These are phyloP conservation scores for Ornithorhynchus anatinus DNA, from an alignment of 2,113 vertebrate genomes.

Conservation along the genomic window DNA sequence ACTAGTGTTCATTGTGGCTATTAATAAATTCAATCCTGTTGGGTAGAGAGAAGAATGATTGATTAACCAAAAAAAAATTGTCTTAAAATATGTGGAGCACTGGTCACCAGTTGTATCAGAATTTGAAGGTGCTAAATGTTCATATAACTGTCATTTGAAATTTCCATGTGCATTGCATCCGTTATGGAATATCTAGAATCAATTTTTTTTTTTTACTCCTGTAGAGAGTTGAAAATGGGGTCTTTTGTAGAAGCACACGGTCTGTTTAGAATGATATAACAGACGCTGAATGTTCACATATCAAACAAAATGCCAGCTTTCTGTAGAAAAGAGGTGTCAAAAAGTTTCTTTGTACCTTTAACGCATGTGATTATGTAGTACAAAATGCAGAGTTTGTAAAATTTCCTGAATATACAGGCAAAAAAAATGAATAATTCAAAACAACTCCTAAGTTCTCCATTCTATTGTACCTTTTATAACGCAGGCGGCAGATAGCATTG, in stretches of 20 bases:
- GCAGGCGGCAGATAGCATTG: slow-evolving; percentile 85
- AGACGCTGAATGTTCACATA: slow-evolving; percentile 80
- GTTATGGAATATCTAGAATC: slow-evolving; percentile 78
- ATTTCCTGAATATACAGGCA: slow-evolving; percentile 85
- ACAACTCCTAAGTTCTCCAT: slow-evolving; percentile 85
- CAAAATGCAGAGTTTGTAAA: slow-evolving; percentile 88
- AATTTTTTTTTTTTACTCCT: slow-evolving; percentile 70
- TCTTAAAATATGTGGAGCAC: slow-evolving; percentile 44
- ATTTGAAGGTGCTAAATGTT: slow-evolving; percentile 70
- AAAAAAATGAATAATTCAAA: slow-evolving; percentile 98
- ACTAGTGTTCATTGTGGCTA: slow-evolving; percentile 65
- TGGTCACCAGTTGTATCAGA: slow-evolving; percentile 61
- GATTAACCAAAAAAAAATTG: slow-evolving; percentile 11
- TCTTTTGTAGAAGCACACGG: slow-evolving; percentile 78
- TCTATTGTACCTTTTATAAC: slow-evolving; percentile 86
- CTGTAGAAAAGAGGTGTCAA: slow-evolving; percentile 83
- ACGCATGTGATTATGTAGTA: slow-evolving; percentile 81
- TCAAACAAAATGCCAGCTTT: slow-evolving; percentile 82
- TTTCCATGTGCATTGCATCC: slow-evolving; percentile 76
- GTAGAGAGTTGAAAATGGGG: slow-evolving; percentile 75
- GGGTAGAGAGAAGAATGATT: slow-evolving; percentile 54
- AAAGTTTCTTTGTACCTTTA: slow-evolving; percentile 85
- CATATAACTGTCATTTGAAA: slow-evolving; percentile 70
- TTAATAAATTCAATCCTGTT: slow-evolving; percentile 68
- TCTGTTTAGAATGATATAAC: slow-evolving; percentile 81